A percentile compares a stretch with the other conserved stretches of the same genome.
These are phyloP conservation scores for Paratilapia polleni DNA, from an alignment of 2,113 vertebrate genomes.

Conservation along the genomic window DNA sequence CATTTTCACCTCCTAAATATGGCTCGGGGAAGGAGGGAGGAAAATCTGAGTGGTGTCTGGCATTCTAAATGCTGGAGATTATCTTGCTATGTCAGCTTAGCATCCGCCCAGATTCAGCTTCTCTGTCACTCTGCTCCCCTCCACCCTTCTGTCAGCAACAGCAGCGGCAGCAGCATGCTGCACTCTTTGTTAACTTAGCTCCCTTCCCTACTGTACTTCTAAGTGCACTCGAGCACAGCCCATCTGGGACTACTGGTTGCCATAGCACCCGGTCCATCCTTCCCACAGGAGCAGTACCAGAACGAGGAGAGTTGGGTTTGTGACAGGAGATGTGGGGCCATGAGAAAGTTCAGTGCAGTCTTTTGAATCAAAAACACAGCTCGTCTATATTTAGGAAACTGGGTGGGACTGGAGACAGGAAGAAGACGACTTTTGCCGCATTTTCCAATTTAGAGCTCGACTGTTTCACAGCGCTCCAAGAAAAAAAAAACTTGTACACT, in stretches of 20 bases:
- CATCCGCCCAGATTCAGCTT: conserved; percentile 46
- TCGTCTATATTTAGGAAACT: conserved; percentile 55
- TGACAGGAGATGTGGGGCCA: conserved; percentile 62
- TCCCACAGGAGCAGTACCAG: conserved; percentile 55
- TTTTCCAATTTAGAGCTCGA: conserved; percentile 39
- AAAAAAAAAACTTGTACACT: conserved; percentile 33
- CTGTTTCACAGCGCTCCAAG: conserved; percentile 36
- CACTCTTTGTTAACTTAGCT: conserved; percentile 47
- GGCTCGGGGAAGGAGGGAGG: conserved; percentile 22
- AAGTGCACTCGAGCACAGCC: conserved; percentile 57
- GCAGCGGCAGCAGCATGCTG: conserved; percentile 16
- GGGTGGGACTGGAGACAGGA: conserved; percentile 52
- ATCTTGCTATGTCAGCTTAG: conserved; percentile 69
- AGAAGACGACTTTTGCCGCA: conserved; percentile 38
- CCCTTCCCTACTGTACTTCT: conserved; percentile 64
- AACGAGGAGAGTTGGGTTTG: conserved; percentile 36
- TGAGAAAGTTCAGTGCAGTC: conserved; percentile 76
- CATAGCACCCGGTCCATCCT: conserved; percentile 63
- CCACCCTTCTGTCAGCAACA: conserved; percentile 42
- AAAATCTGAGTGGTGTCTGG: conserved; percentile 38
- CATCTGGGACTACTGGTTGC: conserved; percentile 71
- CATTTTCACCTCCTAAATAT: conserved; percentile 59
- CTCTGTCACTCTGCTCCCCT: conserved; percentile 46
- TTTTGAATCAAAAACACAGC: conserved; percentile 46
- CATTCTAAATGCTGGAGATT: conserved; percentile 62